Conservation (phyloP, 2,797 vertebrate species). For the Eulemur albifrons region DNA sequence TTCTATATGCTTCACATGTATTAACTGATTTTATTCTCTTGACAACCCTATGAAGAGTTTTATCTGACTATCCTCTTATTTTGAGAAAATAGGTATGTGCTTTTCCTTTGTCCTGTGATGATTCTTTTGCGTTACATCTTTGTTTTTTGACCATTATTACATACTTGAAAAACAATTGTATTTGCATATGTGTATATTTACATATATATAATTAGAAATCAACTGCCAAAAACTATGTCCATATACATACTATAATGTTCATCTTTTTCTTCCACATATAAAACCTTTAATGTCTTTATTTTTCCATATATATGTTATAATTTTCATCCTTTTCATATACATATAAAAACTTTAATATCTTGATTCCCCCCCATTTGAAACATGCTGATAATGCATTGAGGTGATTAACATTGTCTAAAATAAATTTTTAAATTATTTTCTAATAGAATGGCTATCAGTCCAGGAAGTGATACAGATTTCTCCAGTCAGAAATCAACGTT, state of each 20-base stretch:
- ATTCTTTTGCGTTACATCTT: background rate
- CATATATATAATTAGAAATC: background rate
- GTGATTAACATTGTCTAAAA: slow-evolving; percentile 14
- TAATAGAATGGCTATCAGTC: slow-evolving; percentile 83
- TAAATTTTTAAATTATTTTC: slow-evolving; percentile 62
- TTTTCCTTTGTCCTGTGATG: slow-evolving; percentile 32
- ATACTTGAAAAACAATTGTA: background rate
- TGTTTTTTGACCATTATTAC: background rate
- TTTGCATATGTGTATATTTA: background rate
- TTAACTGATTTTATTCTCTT: background rate
- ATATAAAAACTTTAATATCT: background rate
- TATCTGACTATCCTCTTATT: background rate
- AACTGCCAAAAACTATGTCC: background rate
- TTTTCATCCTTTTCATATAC: background rate
- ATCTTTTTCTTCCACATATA: background rate
- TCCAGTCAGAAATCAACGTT: slow-evolving; percentile 45
- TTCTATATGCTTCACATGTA: background rate
- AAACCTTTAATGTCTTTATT: background rate
- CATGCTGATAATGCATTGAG: background rate
- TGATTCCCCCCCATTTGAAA: background rate
- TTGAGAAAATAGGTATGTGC: background rate
- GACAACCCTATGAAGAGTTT: background rate
- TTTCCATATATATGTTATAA: background rate
- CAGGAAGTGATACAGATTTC: slow-evolving; percentile 53
- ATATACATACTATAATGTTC: background rate